Conservation (phyloP, 2,888 invertebrate species). For the Minunthozetes semirufus region DNA sequence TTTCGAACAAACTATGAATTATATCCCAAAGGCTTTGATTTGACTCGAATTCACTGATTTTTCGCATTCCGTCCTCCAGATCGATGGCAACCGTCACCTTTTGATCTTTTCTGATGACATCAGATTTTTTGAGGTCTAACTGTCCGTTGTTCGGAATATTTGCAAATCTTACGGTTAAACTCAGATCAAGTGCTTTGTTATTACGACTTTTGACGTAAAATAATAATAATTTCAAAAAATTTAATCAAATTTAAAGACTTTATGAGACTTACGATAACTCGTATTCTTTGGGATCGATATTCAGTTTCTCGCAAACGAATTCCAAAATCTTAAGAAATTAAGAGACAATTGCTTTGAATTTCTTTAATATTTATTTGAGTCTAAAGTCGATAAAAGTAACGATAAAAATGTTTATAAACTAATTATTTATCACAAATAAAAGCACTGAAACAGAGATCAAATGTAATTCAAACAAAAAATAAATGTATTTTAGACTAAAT, state of each 20-base stretch:
- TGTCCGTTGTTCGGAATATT: slow-evolving; percentile 84
- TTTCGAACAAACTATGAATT: slow-evolving; percentile 46
- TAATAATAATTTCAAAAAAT: not conserved
- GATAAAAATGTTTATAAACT: not conserved
- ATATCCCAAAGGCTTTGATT: slow-evolving; percentile 55
- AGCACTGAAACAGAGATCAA: not conserved
- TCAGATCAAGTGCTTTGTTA: slow-evolving; percentile 67
- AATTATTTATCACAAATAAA: not conserved
- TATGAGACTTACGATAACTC: not conserved
- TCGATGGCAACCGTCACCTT: slow-evolving; percentile 66
- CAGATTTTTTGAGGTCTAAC: slow-evolving; percentile 69
- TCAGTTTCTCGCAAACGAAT: slow-evolving; percentile 27
- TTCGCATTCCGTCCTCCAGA: slow-evolving; percentile 64
- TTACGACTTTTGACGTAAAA: slow-evolving; percentile 57
- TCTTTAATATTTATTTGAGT: not conserved
- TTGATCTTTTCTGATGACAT: slow-evolving; percentile 58
- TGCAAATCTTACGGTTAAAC: slow-evolving; percentile 70
- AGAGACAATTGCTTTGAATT: not conserved
- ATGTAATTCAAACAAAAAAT: not conserved
- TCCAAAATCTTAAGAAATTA: slow-evolving; percentile 31
- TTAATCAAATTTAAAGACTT: not conserved
- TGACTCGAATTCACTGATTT: slow-evolving; percentile 58
- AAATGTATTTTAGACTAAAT: too few species aligned
- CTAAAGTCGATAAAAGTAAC: not conserved
- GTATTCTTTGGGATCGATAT: slow-evolving; percentile 28